These are phyloP conservation scores for Hippasteria phrygiana DNA, from an alignment of 53 echinoderm and acorn worm genomes.

Conservation along the genomic window DNA sequence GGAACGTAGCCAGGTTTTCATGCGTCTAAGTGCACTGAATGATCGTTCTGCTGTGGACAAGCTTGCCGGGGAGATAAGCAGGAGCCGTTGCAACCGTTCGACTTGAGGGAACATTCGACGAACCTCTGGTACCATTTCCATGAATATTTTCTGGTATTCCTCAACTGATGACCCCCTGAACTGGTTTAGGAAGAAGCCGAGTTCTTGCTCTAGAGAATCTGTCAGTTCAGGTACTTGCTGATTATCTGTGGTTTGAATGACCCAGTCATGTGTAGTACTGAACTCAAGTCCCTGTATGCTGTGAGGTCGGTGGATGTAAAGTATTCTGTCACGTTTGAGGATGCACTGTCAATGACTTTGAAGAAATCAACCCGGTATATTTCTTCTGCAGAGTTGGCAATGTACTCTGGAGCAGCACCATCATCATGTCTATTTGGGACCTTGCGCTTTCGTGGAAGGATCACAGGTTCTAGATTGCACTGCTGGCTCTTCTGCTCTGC, in stretches of 20 bases:
- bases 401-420: slow-evolving; percentile 21
- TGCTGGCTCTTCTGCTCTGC: slow-evolving; percentile 17
- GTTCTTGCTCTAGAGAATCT: slow-evolving; percentile 28
- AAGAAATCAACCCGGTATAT: slow-evolving; percentile 58
- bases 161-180: slow-evolving; percentile 46
- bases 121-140: slow-evolving; percentile 37
- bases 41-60: not conserved
- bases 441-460: slow-evolving; percentile 39
- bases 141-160: slow-evolving; percentile 12
- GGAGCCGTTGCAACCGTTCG: not conserved
- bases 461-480: slow-evolving; percentile 44
- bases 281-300: slow-evolving; percentile 34
- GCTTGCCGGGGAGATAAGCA: slow-evolving; percentile 7
- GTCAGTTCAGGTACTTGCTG: slow-evolving; percentile 45
- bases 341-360: slow-evolving; percentile 67
- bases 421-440: slow-evolving; percentile 46
- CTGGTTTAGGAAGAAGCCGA: slow-evolving; percentile 49
- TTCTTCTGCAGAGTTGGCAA: slow-evolving; percentile 59
- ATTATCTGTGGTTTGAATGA: slow-evolving; percentile 23
- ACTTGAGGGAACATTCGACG: slow-evolving; percentile 38
- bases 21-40: slow-evolving; percentile 27
- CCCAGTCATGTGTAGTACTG: slow-evolving; percentile 26
- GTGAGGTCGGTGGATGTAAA: slow-evolving; percentile 56
- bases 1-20: slow-evolving; percentile 39
- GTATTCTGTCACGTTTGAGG: slow-evolving; percentile 54